Conservation (phyloP, 2,113 vertebrate species). For the Marmota monax region DNA sequence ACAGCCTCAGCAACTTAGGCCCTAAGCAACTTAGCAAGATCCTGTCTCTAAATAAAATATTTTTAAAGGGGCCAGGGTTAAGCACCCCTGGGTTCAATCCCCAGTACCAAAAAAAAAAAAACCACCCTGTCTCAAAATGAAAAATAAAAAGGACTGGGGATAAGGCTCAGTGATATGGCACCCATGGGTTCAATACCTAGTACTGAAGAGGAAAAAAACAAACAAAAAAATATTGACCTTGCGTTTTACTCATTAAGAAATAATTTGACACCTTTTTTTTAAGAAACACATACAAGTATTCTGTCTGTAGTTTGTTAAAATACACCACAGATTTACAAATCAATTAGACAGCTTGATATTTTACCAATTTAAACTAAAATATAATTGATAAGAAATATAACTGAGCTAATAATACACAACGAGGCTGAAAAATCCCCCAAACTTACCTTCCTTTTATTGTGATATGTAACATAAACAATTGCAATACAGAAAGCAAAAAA, state of each 20-base stretch:
- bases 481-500: conserved; percentile 95
- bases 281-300: background rate
- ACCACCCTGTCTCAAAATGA: too few relatives aligned
- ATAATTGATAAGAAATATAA: background rate
- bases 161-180: too few relatives aligned
- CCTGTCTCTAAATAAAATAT: too few relatives aligned
- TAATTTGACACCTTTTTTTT: background rate
- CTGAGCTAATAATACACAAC: background rate
- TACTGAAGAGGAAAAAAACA: background rate
- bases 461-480: conserved; percentile 95
- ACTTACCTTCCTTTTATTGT: conserved; percentile 98
- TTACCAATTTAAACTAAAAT: conserved; percentile 1
- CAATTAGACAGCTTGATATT: conserved; percentile 13
- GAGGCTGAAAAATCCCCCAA: background rate
- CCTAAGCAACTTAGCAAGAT: too few relatives aligned
- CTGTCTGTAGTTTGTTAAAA: conserved; percentile 45
- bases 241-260: conserved; percentile 44
- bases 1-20: too few relatives aligned
- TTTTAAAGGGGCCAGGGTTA: background rate
- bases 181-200: background rate
- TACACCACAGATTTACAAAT: background rate
- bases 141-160: too few relatives aligned
- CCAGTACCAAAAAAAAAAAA: too few relatives aligned
- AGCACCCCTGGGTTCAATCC: too few relatives aligned
- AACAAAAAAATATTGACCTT: conserved; percentile 20